Evolutionary conservation across 2,797 vertebrate species (phyloP), one percentile per base, ranked within the genome.

Genomic region (Selene dorsalis): DNA sequence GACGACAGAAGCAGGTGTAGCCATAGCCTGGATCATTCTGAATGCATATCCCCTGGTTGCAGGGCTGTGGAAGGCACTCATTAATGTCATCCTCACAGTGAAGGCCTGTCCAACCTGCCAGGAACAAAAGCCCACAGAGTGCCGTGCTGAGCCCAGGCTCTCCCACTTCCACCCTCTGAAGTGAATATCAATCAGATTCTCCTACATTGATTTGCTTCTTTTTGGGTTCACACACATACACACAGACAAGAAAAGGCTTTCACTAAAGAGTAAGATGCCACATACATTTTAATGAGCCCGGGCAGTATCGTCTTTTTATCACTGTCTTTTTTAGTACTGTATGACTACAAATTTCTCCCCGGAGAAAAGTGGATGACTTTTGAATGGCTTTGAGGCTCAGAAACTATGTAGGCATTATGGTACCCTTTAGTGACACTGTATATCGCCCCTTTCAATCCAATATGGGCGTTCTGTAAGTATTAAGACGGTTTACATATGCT

Each of bases 61-160:
- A 96, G 61, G 95, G 95, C 80, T 92, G 95, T 63, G 94, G 93
- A 90, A 94, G 87, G 91, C 95, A 96, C 87, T 96, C 95, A 91
- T 96, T 94, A 92, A 96, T 93, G 92, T 96, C 94, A 86, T 96
- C 9, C 86, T 96, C 95, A 91, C 95, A 97, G 79, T 93, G 93
- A 90, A 93, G 89, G 75, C 95, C 95, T 94, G 95, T 95, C 94
- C 95, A 96, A 89, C 96, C 96, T 97, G 93, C 91, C 91, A 95
- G 90, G 87, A 94, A 94, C 86, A 93, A 94, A 94, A 95, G 94
- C 91, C 93, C 92, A 94, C 87, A 93, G 90, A 93, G 92, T 88
- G 89, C 89, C 77, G 80, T 91, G 86, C 91, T 93, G 93, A 93
- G 92, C 87, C 86, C 78, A 65, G 88, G 83, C 89, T 92, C 92